phyloP scores from a whole-genome alignment of 2,113 vertebrate genomes.

The Hemiscyllium ocellatum region DNA sequence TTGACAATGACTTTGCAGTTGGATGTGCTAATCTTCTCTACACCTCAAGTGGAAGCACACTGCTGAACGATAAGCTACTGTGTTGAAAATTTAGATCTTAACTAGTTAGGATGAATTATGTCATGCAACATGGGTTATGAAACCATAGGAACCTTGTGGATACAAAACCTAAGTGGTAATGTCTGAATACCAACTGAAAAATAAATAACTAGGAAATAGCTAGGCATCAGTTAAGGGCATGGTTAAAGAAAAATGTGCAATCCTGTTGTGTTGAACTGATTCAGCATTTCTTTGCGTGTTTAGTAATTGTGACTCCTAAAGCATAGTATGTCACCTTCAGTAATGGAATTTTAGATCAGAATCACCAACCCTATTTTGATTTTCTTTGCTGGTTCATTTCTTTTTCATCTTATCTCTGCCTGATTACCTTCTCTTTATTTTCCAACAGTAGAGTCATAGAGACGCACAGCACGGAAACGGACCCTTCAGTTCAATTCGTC shows the following conservation, averaged over 20 bases:
- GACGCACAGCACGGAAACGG: no score
- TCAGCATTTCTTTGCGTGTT: neutral
- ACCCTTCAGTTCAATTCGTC: no score
- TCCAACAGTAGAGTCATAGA: no score
- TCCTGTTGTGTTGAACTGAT: neutral
- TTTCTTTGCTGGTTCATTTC: no score
- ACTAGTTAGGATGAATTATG: neutral
- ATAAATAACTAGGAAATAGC: neutral
- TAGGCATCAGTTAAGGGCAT: neutral
- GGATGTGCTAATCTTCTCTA: neutral
- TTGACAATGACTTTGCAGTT: neutral
- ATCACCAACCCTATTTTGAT: no score
- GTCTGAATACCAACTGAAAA: neutral
- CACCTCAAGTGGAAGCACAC: no score
- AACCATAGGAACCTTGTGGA: neutral
- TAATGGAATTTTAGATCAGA: neutral
- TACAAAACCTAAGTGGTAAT: neutral
- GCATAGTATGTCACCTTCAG: neutral
- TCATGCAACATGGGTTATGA: neutral
- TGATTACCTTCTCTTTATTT: no score
- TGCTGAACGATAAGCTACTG: neutral
- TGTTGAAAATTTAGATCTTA: neutral
- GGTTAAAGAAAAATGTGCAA: neutral
- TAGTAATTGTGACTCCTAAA: neutral
- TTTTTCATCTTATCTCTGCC: no score